These are phyloP conservation scores for Myotis davidii DNA, from an alignment of 2,113 vertebrate genomes.

Conservation along the genomic window DNA sequence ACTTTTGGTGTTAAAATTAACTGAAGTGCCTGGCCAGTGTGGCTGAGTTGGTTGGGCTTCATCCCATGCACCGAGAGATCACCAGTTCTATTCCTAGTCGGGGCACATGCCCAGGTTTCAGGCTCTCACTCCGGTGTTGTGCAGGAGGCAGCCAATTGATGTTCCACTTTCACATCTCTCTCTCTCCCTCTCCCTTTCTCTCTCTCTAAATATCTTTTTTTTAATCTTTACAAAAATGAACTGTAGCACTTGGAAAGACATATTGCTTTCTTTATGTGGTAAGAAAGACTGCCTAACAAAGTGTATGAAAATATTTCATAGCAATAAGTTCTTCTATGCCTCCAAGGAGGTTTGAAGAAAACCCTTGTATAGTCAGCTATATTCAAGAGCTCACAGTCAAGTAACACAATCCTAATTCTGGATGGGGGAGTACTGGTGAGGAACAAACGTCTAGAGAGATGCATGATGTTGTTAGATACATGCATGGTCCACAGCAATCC, in stretches of 20 bases:
- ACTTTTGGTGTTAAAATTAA: neutral
- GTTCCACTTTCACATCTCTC: no score
- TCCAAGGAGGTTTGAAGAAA: conserved; percentile 25
- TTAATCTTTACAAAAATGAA: neutral
- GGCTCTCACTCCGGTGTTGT: no score
- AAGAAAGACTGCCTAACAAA: neutral
- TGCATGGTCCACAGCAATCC: fast-evolving
- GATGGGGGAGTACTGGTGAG: fast-evolving
- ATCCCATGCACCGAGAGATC: no score
- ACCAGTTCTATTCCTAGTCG: no score
- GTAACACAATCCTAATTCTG: no score
- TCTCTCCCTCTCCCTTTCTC: no score
- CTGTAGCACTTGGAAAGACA: neutral
- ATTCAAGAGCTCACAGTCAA: neutral
- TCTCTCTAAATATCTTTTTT: no score
- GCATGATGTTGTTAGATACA: neutral
- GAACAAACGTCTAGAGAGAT: neutral
- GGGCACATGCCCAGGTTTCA: no score
- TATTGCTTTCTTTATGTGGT: neutral
- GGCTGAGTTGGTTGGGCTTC: no score
- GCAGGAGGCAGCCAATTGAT: no score
- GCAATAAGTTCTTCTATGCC: neutral
- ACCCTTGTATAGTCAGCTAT: neutral
- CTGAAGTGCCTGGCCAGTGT: no score
- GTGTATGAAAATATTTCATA: neutral